Evolutionary conservation across 2,113 vertebrate genomes (phyloP).

Genomic region (Malurus alboscapulatus): DNA sequence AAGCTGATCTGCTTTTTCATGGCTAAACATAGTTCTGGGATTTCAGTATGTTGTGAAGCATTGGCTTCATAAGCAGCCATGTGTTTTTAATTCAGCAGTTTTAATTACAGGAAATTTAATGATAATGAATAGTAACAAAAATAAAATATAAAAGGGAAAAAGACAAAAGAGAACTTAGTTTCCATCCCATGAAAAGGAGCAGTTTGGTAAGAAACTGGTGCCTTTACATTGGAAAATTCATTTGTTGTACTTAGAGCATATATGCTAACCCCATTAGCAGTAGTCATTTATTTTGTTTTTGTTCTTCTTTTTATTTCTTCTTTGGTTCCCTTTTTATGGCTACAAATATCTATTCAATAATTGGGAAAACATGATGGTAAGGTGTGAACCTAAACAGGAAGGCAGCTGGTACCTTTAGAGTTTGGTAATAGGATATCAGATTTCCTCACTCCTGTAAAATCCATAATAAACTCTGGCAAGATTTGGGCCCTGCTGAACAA

Average conservation of each 20-base stretch:
- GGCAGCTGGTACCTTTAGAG: background rate
- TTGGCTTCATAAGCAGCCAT: conserved; percentile 31
- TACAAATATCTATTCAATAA: conserved; percentile 22
- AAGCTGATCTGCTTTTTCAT: conserved; percentile 32
- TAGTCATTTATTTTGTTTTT: background rate
- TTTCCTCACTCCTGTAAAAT: background rate
- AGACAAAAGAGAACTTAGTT: conserved; percentile 47
- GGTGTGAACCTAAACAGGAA: background rate
- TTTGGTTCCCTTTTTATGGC: background rate
- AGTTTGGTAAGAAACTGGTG: conserved; percentile 31
- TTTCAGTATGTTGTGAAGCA: conserved; percentile 2
- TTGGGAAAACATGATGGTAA: background rate
- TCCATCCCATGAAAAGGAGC: conserved; percentile 9
- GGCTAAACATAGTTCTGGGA: conserved; percentile 14
- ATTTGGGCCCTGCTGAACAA: background rate
- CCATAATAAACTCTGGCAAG: background rate
- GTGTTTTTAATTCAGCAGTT: conserved; percentile 52
- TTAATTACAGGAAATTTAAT: conserved; percentile 63
- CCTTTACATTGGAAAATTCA: conserved; percentile 18
- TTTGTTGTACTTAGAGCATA: background rate
- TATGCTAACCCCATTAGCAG: background rate
- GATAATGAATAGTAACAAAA: conserved; percentile 60
- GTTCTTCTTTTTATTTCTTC: background rate
- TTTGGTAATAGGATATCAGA: conserved; percentile 9
- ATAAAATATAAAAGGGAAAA: conserved; percentile 16